Conservation (phyloP, 2,797 vertebrate genomes). For the Galago senegalensis region DNA sequence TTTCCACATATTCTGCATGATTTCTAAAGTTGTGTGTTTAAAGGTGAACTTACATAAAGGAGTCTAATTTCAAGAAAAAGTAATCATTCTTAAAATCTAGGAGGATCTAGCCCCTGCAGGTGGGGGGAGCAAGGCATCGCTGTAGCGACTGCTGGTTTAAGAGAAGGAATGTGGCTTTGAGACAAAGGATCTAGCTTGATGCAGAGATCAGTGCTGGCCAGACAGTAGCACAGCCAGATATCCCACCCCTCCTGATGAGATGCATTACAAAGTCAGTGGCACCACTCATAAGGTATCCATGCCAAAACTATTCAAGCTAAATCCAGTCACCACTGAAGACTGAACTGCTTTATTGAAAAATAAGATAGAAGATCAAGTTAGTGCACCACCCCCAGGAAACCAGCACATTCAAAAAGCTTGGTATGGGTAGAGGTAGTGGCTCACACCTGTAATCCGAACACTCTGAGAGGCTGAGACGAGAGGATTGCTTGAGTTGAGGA, state of each 20-base stretch:
- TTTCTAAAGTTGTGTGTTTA: constrained; percentile 58
- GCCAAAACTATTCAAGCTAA: background rate
- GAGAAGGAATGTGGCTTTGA: background rate
- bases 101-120: too few species aligned
- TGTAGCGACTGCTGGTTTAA: background rate
- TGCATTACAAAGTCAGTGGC: background rate
- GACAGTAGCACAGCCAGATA: background rate
- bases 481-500: too few species aligned
- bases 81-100: background rate
- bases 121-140: background rate
- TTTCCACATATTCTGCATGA: constrained; percentile 25
- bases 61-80: constrained; percentile 30
- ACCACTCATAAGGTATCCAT: background rate
- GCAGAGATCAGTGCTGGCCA: background rate
- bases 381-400: background rate
- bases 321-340: background rate
- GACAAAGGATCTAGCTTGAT: background rate
- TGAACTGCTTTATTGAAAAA: constrained; percentile 14
- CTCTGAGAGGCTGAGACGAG: too few species aligned
- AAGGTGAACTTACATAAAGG: constrained; percentile 2
- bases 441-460: too few species aligned
- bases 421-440: too few species aligned
- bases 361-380: background rate
- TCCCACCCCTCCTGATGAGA: background rate
- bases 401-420: background rate